Conservation (phyloP, 2,797 vertebrate species). For the Paedocypris micromegethes region DNA sequence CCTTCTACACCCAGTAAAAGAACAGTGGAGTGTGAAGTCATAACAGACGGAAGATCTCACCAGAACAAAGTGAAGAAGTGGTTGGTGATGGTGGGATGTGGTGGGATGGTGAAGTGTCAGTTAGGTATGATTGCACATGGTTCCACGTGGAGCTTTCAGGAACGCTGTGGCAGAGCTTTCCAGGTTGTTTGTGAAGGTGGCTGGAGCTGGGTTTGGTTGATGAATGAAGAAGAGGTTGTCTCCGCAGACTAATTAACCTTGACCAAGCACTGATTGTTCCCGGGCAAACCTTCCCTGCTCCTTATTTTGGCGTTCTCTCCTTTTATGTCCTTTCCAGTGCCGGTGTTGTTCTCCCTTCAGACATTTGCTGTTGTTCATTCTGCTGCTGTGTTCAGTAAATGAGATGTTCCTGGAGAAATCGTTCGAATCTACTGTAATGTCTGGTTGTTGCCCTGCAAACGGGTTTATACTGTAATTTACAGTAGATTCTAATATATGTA, state of each 20-base stretch:
- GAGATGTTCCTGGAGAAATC: too few species aligned
- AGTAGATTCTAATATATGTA: too few species aligned
- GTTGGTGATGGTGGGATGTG: too few species aligned
- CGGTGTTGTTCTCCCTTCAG: constrained; percentile 7
- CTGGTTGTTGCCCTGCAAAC: too few species aligned
- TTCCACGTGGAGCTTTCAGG: too few species aligned
- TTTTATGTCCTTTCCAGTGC: constrained; percentile 19
- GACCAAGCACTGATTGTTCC: constrained; percentile 68
- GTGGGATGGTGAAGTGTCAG: too few species aligned
- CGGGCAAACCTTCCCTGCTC: constrained; percentile 66
- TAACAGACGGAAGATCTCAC: not conserved
- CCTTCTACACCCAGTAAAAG: not conserved
- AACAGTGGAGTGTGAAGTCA: constrained; percentile 14
- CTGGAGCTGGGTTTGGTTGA: constrained; percentile 51
- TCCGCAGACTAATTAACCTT: constrained; percentile 79
- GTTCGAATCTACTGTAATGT: too few species aligned
- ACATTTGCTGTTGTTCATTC: constrained; percentile 20
- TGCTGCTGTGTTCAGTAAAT: not conserved
- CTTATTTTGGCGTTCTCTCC: constrained; percentile 53
- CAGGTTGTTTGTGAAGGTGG: too few species aligned
- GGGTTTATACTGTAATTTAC: too few species aligned
- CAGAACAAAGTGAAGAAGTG: too few species aligned
- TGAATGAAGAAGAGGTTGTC: constrained; percentile 69
- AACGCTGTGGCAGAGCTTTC: too few species aligned
- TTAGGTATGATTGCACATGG: too few species aligned